Base-by-base conservation (phyloP, 2,888 invertebrate species). In the Tanypteryx hageni region DNA sequence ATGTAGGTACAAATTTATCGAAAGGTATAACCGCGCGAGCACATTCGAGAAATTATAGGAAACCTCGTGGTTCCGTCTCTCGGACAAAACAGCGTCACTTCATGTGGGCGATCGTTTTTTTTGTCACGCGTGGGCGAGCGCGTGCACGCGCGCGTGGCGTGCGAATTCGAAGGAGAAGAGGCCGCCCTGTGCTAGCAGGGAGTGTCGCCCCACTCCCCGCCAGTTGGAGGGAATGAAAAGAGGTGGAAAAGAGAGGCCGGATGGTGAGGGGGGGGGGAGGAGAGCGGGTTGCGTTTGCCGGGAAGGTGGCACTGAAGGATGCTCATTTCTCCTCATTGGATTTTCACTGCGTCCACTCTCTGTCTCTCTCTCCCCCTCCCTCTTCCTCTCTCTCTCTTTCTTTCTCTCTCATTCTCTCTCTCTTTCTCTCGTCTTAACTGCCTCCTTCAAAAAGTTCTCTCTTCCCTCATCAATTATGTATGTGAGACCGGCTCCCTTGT, bases 301-400 rank as follows among this genome's bases (percentile, higher is more conserved):
- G 22, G 27, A 76, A 76, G 76, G 76, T 76, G 76, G 27, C 22
- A 13, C 22, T 76, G 22, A 27, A 76, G 76, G 22, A 76, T 76
- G 76, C 76, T 76, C 76, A 76, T n/a, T 76, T 76, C 76, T 76
- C 27, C 76, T 76, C 76, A 76, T 76, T 76, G 76, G 76, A 76
- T 76, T 76, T 76, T 76, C 76, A 76, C 76, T 27, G 76, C 76
- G 76, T 76, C 76, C 76, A 76, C 27, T 76, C 76, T 27, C 13
- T 61, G 22, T 22, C 76, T 22, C 13, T 27, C 18, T 27, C 22
- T 27, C 13, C 22, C 76, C n/a, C n/a, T n/a, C n/a, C n/a, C n/a
- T n/a, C n/a, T n/a, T n/a, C n/a, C n/a, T 61, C 76, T 76, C 76
- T 27, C 13, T 27, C 18, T 27, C 10, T 27, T 11, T 27, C 76